Base-by-base conservation (phyloP, 1,140 invertebrate species). In the Nymphalis io region DNA sequence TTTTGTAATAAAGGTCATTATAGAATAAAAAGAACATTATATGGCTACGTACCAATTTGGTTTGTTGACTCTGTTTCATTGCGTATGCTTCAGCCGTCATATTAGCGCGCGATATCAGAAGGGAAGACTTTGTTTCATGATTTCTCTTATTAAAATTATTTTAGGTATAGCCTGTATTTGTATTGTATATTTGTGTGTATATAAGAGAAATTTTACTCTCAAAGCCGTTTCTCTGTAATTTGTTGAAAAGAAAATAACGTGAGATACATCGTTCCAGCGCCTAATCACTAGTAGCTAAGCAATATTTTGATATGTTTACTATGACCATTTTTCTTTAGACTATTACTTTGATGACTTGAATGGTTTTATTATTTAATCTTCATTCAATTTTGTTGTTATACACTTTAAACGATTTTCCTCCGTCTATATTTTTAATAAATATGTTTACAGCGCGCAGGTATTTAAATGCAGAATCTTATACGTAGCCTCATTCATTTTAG, bases 61-160 rank as follows among this genome's bases (percentile, higher is more conserved):
- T 53, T 61, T 48, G 66, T 68, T 60, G 44, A 53, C 61, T 68
- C 15, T 33, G 16, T 23, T 46, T 68, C 64, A 66, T 66, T 59
- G 39, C 38, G 64, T 66, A 66, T 58, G 64, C 64, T 55, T 15
- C 55, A 66, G 63, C 33, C 53, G 55, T 66, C 46, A 63, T 48
- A 59, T 66, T 57, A 20, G 39, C 53, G 48, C 39, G 61, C 44
- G 53, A 59, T 44, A 65, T 18, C 53, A 57, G 21, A n/a, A 59
- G 64, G 64, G 18, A 44, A 44, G 53, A 38, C 46, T 66, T 66
- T 66, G 38, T 59, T 66, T 66, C 16, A 40, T 42, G 44, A 59
- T 59, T 59, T 42, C n/a, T 59, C 51, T 51, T 27, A 62, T 51
- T 15, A 20, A 15, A 51, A 51, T 62, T 62, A 51, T 62, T 51